phyloP scores from a whole-genome alignment of 2,113 vertebrate genomes.

The Ptilonorhynchus violaceus region DNA sequence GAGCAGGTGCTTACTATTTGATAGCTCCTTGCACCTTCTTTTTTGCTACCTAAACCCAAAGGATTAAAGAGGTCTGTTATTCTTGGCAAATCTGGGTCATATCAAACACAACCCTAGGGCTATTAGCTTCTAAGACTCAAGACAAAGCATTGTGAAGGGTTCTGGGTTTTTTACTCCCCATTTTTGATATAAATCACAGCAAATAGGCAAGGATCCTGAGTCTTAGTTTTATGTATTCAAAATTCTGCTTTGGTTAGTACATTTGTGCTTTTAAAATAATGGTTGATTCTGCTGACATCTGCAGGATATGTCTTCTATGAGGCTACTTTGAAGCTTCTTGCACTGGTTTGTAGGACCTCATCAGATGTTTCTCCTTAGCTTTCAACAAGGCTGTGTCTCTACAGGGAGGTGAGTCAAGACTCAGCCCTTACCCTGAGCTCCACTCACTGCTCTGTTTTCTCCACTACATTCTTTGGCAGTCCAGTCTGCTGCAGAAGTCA shows the following conservation, averaged over 20 bases:
- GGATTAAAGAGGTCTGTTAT: neutral
- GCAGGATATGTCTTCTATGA: neutral
- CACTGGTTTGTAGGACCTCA: neutral
- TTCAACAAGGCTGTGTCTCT: neutral
- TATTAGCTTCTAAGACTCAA: neutral
- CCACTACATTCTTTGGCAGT: neutral
- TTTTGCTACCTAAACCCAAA: neutral
- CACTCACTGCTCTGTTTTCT: neutral
- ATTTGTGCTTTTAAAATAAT: neutral
- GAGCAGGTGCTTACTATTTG: neutral
- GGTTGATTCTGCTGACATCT: neutral
- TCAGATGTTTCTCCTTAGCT: neutral
- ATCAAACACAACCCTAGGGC: neutral
- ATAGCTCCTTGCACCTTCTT: neutral
- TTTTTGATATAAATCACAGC: neutral
- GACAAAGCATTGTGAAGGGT: neutral
- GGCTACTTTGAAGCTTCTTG: neutral
- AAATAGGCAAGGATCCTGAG: neutral
- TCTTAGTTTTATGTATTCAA: neutral
- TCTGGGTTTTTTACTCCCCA: neutral
- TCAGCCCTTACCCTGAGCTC: neutral
- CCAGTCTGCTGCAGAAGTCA: neutral
- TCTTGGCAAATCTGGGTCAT: neutral
- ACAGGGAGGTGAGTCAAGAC: neutral
- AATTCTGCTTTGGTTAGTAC: neutral